phyloP scores from a whole-genome alignment of 2,888 invertebrate species.

The Thalpophila matura region DNA sequence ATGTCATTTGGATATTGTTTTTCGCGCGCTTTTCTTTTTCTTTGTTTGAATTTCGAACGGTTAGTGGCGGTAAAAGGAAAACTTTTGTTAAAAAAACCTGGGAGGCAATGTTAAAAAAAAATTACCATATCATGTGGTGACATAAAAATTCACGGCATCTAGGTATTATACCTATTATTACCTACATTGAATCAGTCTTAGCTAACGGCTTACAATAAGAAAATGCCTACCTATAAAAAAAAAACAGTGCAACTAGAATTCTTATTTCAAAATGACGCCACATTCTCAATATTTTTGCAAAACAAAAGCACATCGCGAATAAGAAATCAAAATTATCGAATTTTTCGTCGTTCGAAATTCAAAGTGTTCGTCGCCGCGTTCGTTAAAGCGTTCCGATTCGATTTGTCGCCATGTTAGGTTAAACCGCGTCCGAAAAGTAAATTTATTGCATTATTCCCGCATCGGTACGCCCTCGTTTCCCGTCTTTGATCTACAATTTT shows the following conservation, averaged over 20 bases:
- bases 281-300: conserved; percentile 28
- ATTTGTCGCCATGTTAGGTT: conserved; percentile 81
- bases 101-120: too few species aligned
- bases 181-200: too few species aligned
- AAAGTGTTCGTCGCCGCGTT: conserved; percentile 68
- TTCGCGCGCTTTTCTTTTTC: conserved; percentile 50
- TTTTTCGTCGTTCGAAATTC: conserved; percentile 70
- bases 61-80: neutral
- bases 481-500: conserved; percentile 80
- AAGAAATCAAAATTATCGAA: conserved; percentile 17
- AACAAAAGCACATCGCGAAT: conserved; percentile 7
- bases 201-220: too few species aligned
- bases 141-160: too few species aligned
- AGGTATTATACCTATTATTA: too few species aligned
- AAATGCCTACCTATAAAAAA: too few species aligned
- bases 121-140: too few species aligned
- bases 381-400: conserved; percentile 80
- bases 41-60: conserved; percentile 31
- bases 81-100: too few species aligned
- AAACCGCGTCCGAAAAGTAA: conserved; percentile 75
- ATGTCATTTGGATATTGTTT: conserved; percentile 79
- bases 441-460: conserved; percentile 83
- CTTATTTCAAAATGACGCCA: conserved; percentile 3
- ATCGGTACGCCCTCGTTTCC: conserved; percentile 73
- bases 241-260: neutral